These are phyloP conservation scores for Drosophila rufa DNA, from an alignment of 1,140 invertebrate genomes.

Conservation along the genomic window DNA sequence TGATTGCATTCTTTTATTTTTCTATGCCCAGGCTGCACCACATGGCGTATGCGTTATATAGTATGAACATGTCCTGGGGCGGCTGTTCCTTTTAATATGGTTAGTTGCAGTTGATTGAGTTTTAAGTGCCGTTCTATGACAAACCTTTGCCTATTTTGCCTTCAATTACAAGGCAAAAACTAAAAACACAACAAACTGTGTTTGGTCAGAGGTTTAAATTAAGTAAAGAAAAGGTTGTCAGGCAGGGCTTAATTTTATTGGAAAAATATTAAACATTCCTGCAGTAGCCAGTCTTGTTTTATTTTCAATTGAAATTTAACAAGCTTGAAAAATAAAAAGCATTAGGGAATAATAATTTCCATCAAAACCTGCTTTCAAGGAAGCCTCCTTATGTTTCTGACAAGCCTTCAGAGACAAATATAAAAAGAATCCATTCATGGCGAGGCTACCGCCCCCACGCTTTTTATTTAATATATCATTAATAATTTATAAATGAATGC, in stretches of 20 bases:
- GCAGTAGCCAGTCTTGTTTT: neutral
- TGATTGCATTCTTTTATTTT: conserved; percentile 83
- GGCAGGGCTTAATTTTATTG: conserved; percentile 8
- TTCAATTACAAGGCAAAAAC: conserved; percentile 66
- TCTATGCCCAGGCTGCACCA: conserved; percentile 57
- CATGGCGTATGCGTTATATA: conserved; percentile 74
- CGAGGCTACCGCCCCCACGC: conserved; percentile 4
- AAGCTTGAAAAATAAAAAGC: neutral
- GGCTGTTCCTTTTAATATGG: conserved; percentile 70
- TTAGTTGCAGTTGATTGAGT: conserved; percentile 82
- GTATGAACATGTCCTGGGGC: conserved; percentile 6
- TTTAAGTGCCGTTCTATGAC: conserved; percentile 74
- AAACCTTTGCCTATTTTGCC: conserved; percentile 54
- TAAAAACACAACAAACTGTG: conserved; percentile 26
- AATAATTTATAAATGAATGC: conserved; percentile 78
- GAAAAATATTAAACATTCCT: conserved; percentile 1
- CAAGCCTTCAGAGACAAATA: conserved; percentile 24
- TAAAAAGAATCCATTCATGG: conserved; percentile 17
- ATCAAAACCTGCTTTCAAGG: neutral
- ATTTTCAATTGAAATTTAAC: neutral
- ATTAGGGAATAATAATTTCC: neutral
- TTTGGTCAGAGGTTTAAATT: conserved; percentile 3
- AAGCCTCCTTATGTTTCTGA: conserved; percentile 45
- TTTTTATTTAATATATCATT: conserved; percentile 71
- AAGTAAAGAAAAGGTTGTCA: conserved; percentile 16